Percentiles rank a stretch among this genome's conserved stretches.
These are phyloP conservation scores for Euphydryas editha DNA, from an alignment of 2,888 invertebrate genomes.

Conservation along the genomic window DNA sequence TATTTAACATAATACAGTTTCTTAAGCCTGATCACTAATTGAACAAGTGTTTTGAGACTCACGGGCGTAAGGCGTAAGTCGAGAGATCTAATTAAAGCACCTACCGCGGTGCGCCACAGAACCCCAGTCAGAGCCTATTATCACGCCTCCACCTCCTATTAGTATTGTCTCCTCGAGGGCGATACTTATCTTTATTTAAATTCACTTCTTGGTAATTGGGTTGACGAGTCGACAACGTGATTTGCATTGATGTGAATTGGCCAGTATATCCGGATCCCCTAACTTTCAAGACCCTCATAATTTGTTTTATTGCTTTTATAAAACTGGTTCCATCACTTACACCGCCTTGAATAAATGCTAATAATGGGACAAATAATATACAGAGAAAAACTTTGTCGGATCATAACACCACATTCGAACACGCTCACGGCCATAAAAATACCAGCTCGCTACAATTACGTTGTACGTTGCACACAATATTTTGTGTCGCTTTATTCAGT, in stretches of 20 bases:
- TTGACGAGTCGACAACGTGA: slow-evolving; percentile 84
- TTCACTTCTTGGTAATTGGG: slow-evolving; percentile 84
- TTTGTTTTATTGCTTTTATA: slow-evolving; percentile 76
- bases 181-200: slow-evolving; percentile 85
- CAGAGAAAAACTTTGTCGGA: slow-evolving; percentile 11
- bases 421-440: slow-evolving; percentile 41
- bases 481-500: slow-evolving; percentile 39
- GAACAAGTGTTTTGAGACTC: slow-evolving; percentile 80
- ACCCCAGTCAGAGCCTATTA: slow-evolving; percentile 77
- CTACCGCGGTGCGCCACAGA: slow-evolving; percentile 61
- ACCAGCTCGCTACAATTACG: slow-evolving; percentile 40
- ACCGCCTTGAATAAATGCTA: slow-evolving; percentile 26
- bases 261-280: slow-evolving; percentile 65
- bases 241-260: slow-evolving; percentile 84
- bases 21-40: slow-evolving; percentile 77
- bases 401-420: slow-evolving; percentile 28
- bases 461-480: slow-evolving; percentile 41
- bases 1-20: slow-evolving; percentile 67
- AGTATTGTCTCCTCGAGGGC: slow-evolving; percentile 83
- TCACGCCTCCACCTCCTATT: slow-evolving; percentile 81
- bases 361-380: slow-evolving; percentile 27
- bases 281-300: slow-evolving; percentile 70
- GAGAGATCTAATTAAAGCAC: slow-evolving; percentile 81
- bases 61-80: slow-evolving; percentile 69
- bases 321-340: slow-evolving; percentile 55